Conservation (phyloP, 2,113 vertebrate species). For the Tragelaphus scriptus region DNA sequence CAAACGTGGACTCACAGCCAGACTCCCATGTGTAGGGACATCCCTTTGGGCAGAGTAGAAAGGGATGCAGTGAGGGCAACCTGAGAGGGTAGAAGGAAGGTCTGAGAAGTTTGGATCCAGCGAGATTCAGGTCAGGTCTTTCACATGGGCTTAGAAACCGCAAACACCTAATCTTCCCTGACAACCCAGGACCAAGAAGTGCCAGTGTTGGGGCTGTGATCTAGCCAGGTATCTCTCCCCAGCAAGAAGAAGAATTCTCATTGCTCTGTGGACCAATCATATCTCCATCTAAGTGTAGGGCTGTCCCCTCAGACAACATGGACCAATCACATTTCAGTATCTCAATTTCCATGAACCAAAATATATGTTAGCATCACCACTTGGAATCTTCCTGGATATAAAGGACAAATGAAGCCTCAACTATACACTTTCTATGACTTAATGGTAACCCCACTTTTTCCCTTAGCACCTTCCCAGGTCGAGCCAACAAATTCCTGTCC, state of each 20-base stretch:
- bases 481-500: not conserved
- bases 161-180: not conserved
- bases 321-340: not conserved
- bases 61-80: not conserved
- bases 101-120: not conserved
- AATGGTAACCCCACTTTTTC: not conserved
- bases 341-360: not conserved
- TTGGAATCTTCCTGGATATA: not conserved
- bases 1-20: not conserved
- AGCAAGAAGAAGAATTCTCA: constrained; percentile 1
- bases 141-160: not conserved
- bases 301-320: not conserved
- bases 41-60: not conserved
- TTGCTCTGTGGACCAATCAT: not conserved
- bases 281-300: not conserved
- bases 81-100: not conserved
- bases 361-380: not conserved
- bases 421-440: not conserved
- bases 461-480: not conserved
- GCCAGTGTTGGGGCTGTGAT: not conserved
- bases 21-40: not conserved
- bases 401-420: not conserved
- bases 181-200: not conserved
- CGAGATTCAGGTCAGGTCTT: not conserved
- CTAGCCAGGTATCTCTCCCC: not conserved